Conservation (phyloP, 2,888 invertebrate species). For the Drosophila siamana region DNA sequence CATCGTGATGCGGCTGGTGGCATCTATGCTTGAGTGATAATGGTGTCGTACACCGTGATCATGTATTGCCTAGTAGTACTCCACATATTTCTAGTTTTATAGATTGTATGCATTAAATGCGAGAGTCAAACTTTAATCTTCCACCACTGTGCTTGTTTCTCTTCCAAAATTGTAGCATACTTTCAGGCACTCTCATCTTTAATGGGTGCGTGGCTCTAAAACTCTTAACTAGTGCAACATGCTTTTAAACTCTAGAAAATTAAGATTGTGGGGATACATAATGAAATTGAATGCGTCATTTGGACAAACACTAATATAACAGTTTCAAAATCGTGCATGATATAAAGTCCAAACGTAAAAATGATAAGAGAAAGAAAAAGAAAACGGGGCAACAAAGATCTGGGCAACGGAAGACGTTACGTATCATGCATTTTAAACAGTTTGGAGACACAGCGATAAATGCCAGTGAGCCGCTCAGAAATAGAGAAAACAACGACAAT, state of each 20-base stretch:
- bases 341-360: neutral
- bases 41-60: conserved; percentile 22
- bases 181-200: neutral
- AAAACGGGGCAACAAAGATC: neutral
- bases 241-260: neutral
- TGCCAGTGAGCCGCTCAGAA: conserved; percentile 3
- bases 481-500: conserved; percentile 6
- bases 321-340: neutral
- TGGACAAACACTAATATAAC: neutral
- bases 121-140: neutral
- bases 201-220: neutral
- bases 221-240: neutral
- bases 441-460: neutral
- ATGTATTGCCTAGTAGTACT: conserved; percentile 38
- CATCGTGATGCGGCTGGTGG: conserved; percentile 46
- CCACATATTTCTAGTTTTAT: conserved; percentile 53
- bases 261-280: neutral
- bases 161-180: neutral
- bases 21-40: conserved; percentile 50
- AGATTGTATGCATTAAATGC: conserved; percentile 24
- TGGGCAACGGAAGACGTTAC: neutral
- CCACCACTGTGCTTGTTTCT: neutral
- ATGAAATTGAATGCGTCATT: neutral
- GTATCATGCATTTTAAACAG: conserved; percentile 23
- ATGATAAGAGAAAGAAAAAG: neutral